phyloP scores from a whole-genome alignment of 2,888 invertebrate genomes.

The Sericinus montela region DNA sequence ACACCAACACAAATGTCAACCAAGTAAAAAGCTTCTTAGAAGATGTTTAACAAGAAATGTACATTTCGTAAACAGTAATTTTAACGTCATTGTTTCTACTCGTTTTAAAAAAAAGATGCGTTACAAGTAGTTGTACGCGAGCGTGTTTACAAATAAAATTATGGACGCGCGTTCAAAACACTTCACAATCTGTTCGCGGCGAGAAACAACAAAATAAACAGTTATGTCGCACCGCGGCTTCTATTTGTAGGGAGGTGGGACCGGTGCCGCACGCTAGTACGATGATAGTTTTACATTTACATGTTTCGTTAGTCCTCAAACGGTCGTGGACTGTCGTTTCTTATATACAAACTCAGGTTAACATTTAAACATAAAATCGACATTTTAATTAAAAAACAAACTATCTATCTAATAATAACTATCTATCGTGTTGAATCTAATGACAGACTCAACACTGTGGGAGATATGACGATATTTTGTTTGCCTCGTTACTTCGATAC shows the following conservation, averaged over 20 bases:
- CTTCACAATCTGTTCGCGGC: not conserved
- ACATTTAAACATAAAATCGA: too few relatives aligned
- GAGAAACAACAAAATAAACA: slow-evolving; percentile 2
- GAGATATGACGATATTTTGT: too few relatives aligned
- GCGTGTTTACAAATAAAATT: slow-evolving; percentile 7
- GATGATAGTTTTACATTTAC: not conserved
- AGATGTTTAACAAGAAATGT: not conserved
- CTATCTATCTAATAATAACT: too few relatives aligned
- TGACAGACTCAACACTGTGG: too few relatives aligned
- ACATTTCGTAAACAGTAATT: not conserved
- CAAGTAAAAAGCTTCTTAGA: too few relatives aligned
- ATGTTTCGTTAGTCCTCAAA: not conserved
- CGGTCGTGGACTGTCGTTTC: not conserved
- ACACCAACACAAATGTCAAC: too few relatives aligned
- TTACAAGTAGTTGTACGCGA: not conserved
- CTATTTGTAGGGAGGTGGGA: not conserved
- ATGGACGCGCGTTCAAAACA: not conserved
- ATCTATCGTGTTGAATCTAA: too few relatives aligned
- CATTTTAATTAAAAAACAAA: too few relatives aligned
- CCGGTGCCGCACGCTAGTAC: not conserved
- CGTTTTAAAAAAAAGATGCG: slow-evolving; percentile 3
- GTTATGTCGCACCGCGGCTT: not conserved
- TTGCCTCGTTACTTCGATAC: too few relatives aligned
- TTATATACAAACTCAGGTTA: too few relatives aligned
- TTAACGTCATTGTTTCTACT: not conserved